Percentiles rank a stretch among this genome's conserved stretches.
Conservation (phyloP, 2,113 vertebrate genomes). For the Mohoua ochrocephala region DNA sequence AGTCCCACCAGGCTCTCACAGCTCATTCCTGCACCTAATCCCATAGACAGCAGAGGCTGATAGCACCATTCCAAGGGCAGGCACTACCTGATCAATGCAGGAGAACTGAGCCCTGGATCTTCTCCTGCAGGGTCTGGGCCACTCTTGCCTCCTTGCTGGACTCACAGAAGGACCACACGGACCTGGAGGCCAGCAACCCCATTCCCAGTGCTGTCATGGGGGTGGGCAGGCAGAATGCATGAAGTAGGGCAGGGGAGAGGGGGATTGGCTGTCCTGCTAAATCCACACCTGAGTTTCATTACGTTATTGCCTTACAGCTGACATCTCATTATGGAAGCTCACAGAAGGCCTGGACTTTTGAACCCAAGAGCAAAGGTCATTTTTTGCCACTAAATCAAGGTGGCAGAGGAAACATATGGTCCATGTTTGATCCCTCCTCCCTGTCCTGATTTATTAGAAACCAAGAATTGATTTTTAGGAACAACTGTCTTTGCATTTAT, state of each 20-base stretch:
- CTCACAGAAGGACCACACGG: fast-evolving
- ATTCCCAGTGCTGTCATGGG: background rate
- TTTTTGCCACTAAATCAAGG: slow-evolving; percentile 41
- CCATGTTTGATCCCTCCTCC: background rate
- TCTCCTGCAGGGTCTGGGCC: background rate
- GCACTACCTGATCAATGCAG: background rate
- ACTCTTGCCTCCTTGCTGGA: background rate
- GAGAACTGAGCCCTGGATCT: background rate
- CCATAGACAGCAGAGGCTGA: background rate
- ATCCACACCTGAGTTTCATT: slow-evolving; percentile 50
- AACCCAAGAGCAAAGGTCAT: slow-evolving; percentile 38
- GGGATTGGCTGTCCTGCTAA: background rate
- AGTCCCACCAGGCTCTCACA: background rate
- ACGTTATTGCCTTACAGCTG: background rate
- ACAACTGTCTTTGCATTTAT: background rate
- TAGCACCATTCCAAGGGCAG: background rate
- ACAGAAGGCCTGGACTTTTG: slow-evolving; percentile 13
- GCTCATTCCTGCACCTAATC: background rate
- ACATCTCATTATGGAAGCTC: slow-evolving; percentile 31
- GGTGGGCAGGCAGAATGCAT: background rate
- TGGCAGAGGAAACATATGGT: slow-evolving; percentile 6
- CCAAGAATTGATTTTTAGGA: background rate
- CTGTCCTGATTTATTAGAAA: background rate
- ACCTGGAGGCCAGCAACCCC: background rate
- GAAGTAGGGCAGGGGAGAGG: background rate